Evolutionary conservation across 2,797 vertebrate genomes (phyloP).

Genomic region (Enteromius radiatus): DNA sequence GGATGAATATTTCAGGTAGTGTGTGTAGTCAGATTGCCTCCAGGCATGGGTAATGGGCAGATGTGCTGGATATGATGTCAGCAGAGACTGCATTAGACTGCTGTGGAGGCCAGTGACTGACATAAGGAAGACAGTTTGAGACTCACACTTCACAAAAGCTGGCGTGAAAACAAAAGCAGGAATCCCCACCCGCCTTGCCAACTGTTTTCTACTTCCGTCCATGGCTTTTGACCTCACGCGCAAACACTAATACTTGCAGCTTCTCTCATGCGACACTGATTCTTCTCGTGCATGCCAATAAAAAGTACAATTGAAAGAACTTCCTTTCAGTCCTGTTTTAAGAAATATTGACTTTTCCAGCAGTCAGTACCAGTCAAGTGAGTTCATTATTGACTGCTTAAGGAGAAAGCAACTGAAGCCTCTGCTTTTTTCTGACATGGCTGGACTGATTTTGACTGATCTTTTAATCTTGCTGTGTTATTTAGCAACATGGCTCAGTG

Average conservation of each 20-base stretch:
- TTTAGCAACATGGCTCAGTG: conserved; percentile 56
- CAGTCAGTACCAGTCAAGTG: conserved; percentile 19
- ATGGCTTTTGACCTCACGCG: conserved; percentile 41
- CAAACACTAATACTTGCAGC: neutral
- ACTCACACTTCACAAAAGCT: conserved; percentile 35
- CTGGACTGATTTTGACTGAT: conserved; percentile 53
- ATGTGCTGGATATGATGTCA: conserved; percentile 49
- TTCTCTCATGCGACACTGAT: neutral
- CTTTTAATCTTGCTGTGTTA: conserved; percentile 58
- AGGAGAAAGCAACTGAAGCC: conserved; percentile 24
- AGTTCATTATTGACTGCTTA: conserved; percentile 45
- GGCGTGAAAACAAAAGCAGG: conserved; percentile 48
- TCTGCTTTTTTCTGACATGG: conserved; percentile 35
- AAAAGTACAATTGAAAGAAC: conserved; percentile 37
- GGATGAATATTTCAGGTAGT: conserved; percentile 40
- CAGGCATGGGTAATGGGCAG: conserved; percentile 44
- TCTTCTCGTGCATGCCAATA: conserved; percentile 11
- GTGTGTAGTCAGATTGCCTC: conserved; percentile 27
- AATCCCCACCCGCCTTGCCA: conserved; percentile 53
- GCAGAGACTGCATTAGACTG: conserved; percentile 25
- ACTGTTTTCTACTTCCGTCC: conserved; percentile 50
- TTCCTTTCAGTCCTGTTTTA: conserved; percentile 32
- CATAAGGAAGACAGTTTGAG: conserved; percentile 38
- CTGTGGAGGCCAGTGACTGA: conserved; percentile 31
- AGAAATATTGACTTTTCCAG: conserved; percentile 17